Evolutionary conservation across 2,888 invertebrate genomes (phyloP).

Genomic region (Leucophora obtusa): DNA sequence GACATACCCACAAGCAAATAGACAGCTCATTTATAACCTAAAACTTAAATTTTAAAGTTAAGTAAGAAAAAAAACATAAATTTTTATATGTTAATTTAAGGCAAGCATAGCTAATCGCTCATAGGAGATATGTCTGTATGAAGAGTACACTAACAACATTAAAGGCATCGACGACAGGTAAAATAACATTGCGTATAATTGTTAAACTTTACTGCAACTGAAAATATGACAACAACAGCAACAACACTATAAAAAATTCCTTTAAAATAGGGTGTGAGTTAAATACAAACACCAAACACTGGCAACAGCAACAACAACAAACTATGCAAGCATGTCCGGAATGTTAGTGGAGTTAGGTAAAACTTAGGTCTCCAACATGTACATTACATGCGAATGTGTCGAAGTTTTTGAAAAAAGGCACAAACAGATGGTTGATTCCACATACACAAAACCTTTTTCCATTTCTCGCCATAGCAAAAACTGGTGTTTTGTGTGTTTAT

Average conservation of each 20-base stretch:
- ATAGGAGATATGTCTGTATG: too few relatives aligned
- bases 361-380: slow-evolving; percentile 26
- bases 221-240: slow-evolving; percentile 6
- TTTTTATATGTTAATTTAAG: too few relatives aligned
- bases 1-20: too few relatives aligned
- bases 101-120: too few relatives aligned
- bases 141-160: neutral
- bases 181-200: slow-evolving; percentile 40
- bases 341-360: slow-evolving; percentile 51
- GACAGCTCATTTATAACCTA: too few relatives aligned
- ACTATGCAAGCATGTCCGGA: slow-evolving; percentile 51
- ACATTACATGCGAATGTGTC: slow-evolving; percentile 16
- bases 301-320: neutral
- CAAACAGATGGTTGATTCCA: neutral
- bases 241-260: slow-evolving; percentile 47
- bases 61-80: too few relatives aligned
- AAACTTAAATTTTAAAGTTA: too few relatives aligned
- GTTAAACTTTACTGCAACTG: slow-evolving; percentile 31
- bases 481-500: neutral
- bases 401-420: slow-evolving; percentile 22
- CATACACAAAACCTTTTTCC: slow-evolving; percentile 17
- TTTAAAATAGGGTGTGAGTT: slow-evolving; percentile 48
- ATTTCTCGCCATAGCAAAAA: slow-evolving; percentile 15
- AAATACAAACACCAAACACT: slow-evolving; percentile 1
- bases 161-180: neutral